A percentile compares a stretch with the other conserved stretches of the same genome.
phyloP scores from a whole-genome alignment of 2,797 vertebrate species.

The Lates japonicus region DNA sequence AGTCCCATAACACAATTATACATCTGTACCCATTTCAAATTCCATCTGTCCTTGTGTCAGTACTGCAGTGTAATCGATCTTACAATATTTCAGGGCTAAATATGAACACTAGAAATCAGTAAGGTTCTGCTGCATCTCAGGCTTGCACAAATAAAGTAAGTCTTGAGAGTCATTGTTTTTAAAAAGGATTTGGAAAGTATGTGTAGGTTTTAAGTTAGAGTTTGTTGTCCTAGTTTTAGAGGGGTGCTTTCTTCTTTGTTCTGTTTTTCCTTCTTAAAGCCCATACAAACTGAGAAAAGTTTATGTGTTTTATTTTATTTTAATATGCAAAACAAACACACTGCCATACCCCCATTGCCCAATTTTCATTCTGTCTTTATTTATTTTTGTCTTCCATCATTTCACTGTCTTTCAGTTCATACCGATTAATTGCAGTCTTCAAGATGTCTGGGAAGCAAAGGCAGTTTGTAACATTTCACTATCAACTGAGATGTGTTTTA shows the following conservation, averaged over 20 bases:
- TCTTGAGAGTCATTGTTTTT: constrained; percentile 12
- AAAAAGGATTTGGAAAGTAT: constrained; percentile 35
- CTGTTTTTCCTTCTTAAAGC: constrained; percentile 36
- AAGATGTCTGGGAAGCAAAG: constrained; percentile 46
- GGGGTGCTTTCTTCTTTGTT: constrained; percentile 29
- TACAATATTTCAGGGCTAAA: neutral
- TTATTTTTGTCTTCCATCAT: constrained; percentile 18
- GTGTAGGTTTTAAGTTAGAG: constrained; percentile 14
- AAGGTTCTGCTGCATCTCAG: neutral
- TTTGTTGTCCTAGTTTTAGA: constrained; percentile 57
- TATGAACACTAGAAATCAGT: neutral
- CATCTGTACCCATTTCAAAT: neutral
- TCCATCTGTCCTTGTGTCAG: neutral
- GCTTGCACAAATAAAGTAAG: constrained; percentile 19
- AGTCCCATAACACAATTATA: neutral
- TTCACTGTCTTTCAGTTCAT: constrained; percentile 18
- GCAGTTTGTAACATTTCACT: constrained; percentile 42
- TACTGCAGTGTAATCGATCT: neutral
- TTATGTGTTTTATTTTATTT: too few relatives aligned
- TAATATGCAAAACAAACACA: constrained; percentile 49
- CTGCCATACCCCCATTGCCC: constrained; percentile 8
- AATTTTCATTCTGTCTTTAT: constrained; percentile 23
- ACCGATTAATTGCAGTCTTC: constrained; percentile 49
- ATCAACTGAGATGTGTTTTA: constrained; percentile 53
- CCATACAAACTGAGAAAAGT: constrained; percentile 28